Evolutionary conservation across 2,113 vertebrate genomes (phyloP).

Genomic region (Mustela nigripes): DNA sequence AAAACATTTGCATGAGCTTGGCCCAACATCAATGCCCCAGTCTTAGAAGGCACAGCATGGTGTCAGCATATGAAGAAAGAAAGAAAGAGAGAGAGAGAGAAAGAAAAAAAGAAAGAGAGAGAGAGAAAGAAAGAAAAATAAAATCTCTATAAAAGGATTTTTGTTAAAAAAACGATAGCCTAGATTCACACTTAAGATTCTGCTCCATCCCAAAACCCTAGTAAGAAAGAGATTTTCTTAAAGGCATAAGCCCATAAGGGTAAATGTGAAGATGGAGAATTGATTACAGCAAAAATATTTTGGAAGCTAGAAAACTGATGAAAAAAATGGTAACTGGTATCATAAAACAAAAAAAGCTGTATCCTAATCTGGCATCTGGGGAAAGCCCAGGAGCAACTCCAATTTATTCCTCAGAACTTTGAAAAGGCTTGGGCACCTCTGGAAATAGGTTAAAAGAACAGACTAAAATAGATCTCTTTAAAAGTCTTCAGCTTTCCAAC

Average conservation of each 20-base stretch:
- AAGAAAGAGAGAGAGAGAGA: too few species aligned
- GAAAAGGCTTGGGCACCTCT: neutral
- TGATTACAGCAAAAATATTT: neutral
- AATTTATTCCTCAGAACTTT: neutral
- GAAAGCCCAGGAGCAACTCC: neutral
- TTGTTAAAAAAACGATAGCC: conserved; percentile 19
- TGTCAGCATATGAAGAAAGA: neutral
- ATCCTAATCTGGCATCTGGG: neutral
- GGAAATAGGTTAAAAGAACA: neutral
- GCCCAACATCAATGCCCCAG: neutral
- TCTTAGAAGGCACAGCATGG: neutral
- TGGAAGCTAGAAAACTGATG: neutral
- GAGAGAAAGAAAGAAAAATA: neutral
- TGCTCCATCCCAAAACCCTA: neutral
- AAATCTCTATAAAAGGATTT: neutral
- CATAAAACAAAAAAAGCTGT: neutral
- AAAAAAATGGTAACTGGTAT: conserved; percentile 8
- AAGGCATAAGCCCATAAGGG: neutral
- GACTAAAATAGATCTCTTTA: neutral
- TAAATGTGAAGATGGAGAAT: neutral
- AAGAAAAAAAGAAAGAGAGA: too few species aligned
- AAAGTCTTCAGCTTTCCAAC: neutral
- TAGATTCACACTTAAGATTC: neutral
- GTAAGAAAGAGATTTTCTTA: neutral
- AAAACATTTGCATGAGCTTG: conserved; percentile 19